phyloP scores from a whole-genome alignment of 2,797 vertebrate species.

The Echiichthys vipera region DNA sequence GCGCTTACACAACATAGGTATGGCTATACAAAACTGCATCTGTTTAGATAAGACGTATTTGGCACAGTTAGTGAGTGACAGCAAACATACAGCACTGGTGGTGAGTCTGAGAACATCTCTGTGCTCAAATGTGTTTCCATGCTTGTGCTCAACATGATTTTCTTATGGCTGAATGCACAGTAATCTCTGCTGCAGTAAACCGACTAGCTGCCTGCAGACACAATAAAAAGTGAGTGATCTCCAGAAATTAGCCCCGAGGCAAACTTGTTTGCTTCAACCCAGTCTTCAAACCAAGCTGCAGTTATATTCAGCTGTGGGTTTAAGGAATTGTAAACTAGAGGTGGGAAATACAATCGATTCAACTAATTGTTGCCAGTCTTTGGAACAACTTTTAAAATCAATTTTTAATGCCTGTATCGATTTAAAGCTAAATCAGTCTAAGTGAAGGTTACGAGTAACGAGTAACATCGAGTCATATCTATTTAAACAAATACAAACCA shows the following conservation, averaged over 20 bases:
- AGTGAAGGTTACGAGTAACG: too few species aligned
- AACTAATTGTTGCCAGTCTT: too few species aligned
- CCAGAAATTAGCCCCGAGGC: not conserved
- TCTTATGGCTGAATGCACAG: not conserved
- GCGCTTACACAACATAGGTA: too few species aligned
- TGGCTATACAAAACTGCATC: too few species aligned
- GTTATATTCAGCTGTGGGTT: not conserved
- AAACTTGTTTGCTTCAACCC: conserved; percentile 10
- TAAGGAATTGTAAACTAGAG: not conserved
- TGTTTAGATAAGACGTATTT: not conserved
- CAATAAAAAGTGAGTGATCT: not conserved
- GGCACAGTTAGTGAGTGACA: not conserved
- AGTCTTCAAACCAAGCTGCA: not conserved
- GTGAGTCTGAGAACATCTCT: not conserved
- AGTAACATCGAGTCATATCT: too few species aligned
- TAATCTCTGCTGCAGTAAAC: not conserved
- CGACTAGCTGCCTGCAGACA: not conserved
- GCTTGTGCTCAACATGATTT: not conserved
- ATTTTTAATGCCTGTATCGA: too few species aligned
- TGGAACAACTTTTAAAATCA: too few species aligned
- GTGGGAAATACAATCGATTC: too few species aligned
- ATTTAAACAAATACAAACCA: too few species aligned
- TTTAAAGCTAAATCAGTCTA: too few species aligned
- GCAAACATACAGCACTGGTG: too few species aligned
- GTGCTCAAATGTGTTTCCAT: not conserved